phyloP scores from a whole-genome alignment of 2,888 invertebrate species.

The Melitaea athalia region DNA sequence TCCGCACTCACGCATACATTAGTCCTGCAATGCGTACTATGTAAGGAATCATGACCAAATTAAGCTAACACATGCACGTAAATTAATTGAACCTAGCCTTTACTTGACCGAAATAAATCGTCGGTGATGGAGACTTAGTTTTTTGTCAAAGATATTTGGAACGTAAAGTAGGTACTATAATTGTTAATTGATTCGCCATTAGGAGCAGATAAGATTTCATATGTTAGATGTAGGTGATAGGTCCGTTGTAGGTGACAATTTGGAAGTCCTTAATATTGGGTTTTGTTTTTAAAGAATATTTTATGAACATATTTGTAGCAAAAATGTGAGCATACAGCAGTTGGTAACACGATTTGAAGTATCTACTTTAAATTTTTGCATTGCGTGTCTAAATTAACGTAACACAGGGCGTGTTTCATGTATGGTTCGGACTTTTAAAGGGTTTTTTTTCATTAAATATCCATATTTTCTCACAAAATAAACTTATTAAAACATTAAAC shows the following conservation, averaged over 20 bases:
- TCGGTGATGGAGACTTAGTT: conserved; percentile 21
- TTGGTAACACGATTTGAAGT: background rate
- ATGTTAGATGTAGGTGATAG: background rate
- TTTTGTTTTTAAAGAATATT: conserved; percentile 7
- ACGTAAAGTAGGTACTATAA: background rate
- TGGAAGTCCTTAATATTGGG: conserved; percentile 13
- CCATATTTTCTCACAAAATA: too few species aligned
- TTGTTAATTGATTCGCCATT: background rate
- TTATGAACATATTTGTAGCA: conserved; percentile 2
- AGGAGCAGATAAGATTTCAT: background rate
- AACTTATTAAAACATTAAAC: background rate
- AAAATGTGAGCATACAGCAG: background rate
- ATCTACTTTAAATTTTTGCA: background rate
- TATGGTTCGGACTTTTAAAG: background rate
- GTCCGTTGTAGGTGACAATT: background rate
- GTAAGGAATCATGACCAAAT: conserved; percentile 24
- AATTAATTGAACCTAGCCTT: conserved; percentile 29
- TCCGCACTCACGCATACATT: conserved; percentile 32
- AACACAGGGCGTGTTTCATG: background rate
- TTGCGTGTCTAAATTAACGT: background rate
- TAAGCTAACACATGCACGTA: conserved; percentile 27
- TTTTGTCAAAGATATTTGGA: conserved; percentile 18
- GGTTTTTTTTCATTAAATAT: background rate
- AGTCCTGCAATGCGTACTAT: conserved; percentile 19
- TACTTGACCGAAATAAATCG: conserved; percentile 33